A percentile compares a stretch with the other conserved stretches of the same genome.
phyloP scores from a whole-genome alignment of 1,140 invertebrate genomes.

The Oppia nitens region DNA sequence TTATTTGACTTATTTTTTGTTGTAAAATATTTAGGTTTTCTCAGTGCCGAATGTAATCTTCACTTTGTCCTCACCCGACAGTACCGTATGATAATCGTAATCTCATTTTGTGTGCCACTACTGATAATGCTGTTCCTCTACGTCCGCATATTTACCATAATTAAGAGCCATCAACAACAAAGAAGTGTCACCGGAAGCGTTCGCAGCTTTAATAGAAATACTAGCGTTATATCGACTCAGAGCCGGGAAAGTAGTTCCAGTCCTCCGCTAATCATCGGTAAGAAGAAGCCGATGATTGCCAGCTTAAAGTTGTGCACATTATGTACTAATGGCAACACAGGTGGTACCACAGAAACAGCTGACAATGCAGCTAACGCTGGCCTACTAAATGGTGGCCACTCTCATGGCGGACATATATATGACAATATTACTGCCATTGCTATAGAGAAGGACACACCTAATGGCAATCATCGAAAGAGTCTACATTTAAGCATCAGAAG shows the following conservation, averaged over 20 bases:
- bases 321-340: too few species aligned
- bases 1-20: too few species aligned
- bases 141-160: conserved; percentile 39
- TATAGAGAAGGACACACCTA: not conserved
- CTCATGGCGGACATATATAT: not conserved
- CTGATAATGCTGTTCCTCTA: conserved; percentile 40
- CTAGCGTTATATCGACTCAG: not conserved
- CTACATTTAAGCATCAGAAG: not conserved
- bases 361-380: not conserved
- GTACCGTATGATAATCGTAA: conserved; percentile 13
- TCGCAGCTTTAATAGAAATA: not conserved
- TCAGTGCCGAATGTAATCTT: conserved; percentile 4
- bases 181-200: conserved; percentile 19
- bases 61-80: conserved; percentile 9
- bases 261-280: not conserved
- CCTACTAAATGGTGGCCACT: not conserved
- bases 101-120: conserved; percentile 30
- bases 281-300: not conserved
- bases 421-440: not conserved
- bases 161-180: conserved; percentile 34
- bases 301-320: not conserved
- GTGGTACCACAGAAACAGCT: too few species aligned
- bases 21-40: conserved; percentile 10
- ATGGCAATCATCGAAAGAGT: not conserved
- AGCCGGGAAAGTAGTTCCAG: not conserved